Conservation (phyloP, 1,140 invertebrate species). For the Cardiocondyla obscurior region DNA sequence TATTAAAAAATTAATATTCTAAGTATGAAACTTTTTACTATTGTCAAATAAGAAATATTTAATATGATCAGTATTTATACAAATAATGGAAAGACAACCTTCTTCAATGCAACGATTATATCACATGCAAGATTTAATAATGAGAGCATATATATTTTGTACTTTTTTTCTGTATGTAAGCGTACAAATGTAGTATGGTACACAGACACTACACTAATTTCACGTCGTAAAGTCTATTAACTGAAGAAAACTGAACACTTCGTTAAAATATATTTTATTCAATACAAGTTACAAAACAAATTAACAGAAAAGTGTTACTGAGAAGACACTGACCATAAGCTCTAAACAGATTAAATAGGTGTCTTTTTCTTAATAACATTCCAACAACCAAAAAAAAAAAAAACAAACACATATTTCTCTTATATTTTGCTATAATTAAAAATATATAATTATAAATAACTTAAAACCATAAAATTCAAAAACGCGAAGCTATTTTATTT, state of each 20-base stretch:
- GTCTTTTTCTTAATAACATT: slow-evolving; percentile 50
- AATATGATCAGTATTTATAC: not conserved
- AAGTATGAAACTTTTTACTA: not conserved
- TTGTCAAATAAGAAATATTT: not conserved
- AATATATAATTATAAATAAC: not conserved
- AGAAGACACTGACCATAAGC: slow-evolving; percentile 28
- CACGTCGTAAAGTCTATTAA: slow-evolving; percentile 20
- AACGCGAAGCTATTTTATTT: not conserved
- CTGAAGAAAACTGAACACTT: slow-evolving; percentile 32
- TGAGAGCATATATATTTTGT: slow-evolving; percentile 56
- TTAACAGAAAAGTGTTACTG: slow-evolving; percentile 37
- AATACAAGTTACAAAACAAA: slow-evolving; percentile 69
- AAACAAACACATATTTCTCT: not conserved
- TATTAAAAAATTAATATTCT: too few species aligned
- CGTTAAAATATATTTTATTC: slow-evolving; percentile 65
- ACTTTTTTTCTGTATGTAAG: slow-evolving; percentile 47
- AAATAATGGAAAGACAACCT: too few species aligned
- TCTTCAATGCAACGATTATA: slow-evolving; percentile 9
- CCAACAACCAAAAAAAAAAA: slow-evolving; percentile 45
- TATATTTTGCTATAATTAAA: too few species aligned
- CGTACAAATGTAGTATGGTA: slow-evolving; percentile 21
- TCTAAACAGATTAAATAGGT: not conserved
- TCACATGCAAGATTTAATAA: slow-evolving; percentile 21
- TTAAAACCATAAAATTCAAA: not conserved
- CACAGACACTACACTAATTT: slow-evolving; percentile 25